These are phyloP conservation scores for Sebastes kiyomatsui DNA, from an alignment of 2,797 vertebrate species.

Conservation along the genomic window DNA sequence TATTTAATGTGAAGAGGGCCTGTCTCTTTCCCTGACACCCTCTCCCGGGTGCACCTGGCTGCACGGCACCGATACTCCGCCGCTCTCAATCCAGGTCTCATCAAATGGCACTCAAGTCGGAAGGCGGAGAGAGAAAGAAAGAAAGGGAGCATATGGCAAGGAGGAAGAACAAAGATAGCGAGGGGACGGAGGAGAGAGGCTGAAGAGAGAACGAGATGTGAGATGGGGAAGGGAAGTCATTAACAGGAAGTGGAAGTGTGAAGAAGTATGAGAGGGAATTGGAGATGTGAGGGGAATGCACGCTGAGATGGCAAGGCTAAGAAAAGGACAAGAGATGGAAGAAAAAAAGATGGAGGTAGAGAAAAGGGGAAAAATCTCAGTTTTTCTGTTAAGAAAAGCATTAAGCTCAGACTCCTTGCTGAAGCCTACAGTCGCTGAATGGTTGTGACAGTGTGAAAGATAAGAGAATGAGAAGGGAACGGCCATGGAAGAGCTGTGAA, in stretches of 20 bases:
- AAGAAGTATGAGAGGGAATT: not conserved
- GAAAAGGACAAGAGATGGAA: not conserved
- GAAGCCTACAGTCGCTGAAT: constrained; percentile 38
- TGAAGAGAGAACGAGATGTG: constrained; percentile 23
- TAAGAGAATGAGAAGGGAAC: constrained; percentile 38
- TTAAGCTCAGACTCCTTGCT: not conserved
- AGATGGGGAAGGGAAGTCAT: constrained; percentile 44
- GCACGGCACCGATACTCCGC: constrained; percentile 65
- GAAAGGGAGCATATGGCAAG: constrained; percentile 28
- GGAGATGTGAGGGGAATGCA: constrained; percentile 21
- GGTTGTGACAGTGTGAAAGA: constrained; percentile 56
- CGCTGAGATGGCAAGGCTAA: not conserved
- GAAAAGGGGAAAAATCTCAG: not conserved
- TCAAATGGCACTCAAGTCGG: constrained; percentile 69
- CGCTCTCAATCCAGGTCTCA: constrained; percentile 75
- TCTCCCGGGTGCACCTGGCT: constrained; percentile 70
- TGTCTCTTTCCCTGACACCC: constrained; percentile 72
- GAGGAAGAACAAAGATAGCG: constrained; percentile 59
- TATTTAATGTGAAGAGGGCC: constrained; percentile 78
- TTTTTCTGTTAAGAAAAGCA: not conserved
- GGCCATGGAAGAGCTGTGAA: constrained; percentile 44
- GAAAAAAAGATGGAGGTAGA: constrained; percentile 3
- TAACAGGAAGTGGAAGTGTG: constrained; percentile 28
- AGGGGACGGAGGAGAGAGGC: constrained; percentile 24
- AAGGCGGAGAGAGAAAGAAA: constrained; percentile 25